Base-by-base conservation (phyloP, 2,888 invertebrate species). In the Yponomeuta sedellus region DNA sequence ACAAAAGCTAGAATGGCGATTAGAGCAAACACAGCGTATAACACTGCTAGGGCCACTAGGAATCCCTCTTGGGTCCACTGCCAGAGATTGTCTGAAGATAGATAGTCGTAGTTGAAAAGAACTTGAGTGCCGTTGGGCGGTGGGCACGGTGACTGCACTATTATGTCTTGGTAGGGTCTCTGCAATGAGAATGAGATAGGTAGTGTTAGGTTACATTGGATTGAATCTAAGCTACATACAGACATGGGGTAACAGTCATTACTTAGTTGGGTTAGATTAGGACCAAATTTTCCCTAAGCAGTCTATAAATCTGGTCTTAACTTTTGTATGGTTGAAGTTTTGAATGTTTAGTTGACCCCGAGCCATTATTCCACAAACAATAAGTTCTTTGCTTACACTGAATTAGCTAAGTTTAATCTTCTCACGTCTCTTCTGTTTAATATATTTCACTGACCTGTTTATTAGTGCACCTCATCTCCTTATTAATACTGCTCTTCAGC, bases 141-240 rank as follows among this genome's bases (percentile, higher is more conserved):
- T 5, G 96, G 96, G 77, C 97, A 97, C 19, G 95, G 94, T 58
- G 95, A 93, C 79, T 96, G 96, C 39, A 97, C 95, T 76, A 97
- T 97, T 70, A 96, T 97, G 77, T 97, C 97, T 83, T 96, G 96
- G 75, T 95, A 95, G 75, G 96, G 96, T 69, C 96, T 94, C 93
- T 97, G 93, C 70, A 79, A 76, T 16, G 44, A 75, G 74, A 64
- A 22, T 70, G 68, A 69, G 64, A 66, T n/a, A 66, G 5, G 5
- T 28, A 34, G 34, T 34, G 34, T 28, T 58, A 25, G 64, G 10
- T 20, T 64, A 34, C n/a, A 8, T 8, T 34, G 1, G 1, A 34
- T 34, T 34, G 34, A 34, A 34, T 5, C 34, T 34, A 34, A 34
- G 34, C 34, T 34, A 34, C 10, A 34, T 1, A 5, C 5, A 34